phyloP scores from a whole-genome alignment of 2,797 vertebrate species.

The Muraenolepis orangiensis region DNA sequence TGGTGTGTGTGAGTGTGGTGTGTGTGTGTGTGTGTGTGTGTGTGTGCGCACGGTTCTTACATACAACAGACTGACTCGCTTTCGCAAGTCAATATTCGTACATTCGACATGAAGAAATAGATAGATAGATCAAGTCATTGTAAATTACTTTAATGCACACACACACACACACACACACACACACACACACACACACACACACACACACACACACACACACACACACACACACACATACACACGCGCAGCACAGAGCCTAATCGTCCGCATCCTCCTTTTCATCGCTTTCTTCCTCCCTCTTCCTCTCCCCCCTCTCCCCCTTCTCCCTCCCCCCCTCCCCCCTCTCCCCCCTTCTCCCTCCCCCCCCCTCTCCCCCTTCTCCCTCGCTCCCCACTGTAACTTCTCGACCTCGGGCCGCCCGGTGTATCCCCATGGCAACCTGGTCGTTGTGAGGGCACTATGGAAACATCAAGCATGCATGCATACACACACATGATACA shows the following conservation, averaged over 20 bases:
- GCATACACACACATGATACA: too few species aligned
- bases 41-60: background rate
- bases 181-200: too few species aligned
- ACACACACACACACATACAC: too few species aligned
- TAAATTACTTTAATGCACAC: background rate
- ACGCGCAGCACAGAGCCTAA: constrained; percentile 21
- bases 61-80: background rate
- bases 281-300: constrained; percentile 30
- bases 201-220: too few species aligned
- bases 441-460: constrained; percentile 70
- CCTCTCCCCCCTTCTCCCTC: constrained; percentile 24
- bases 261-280: constrained; percentile 50
- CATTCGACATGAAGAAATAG: background rate
- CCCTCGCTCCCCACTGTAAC: constrained; percentile 55
- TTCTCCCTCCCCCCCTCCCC: constrained; percentile 3
- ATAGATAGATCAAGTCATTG: background rate
- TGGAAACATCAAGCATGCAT: constrained; percentile 74
- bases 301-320: constrained; percentile 32
- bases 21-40: too few species aligned
- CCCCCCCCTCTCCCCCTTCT: constrained; percentile 13
- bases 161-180: background rate
- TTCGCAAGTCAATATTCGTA: background rate
- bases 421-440: constrained; percentile 77
- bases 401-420: constrained; percentile 51
- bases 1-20: too few species aligned